Base-by-base conservation (phyloP, 2,113 vertebrate species). In the Python bivittatus region DNA sequence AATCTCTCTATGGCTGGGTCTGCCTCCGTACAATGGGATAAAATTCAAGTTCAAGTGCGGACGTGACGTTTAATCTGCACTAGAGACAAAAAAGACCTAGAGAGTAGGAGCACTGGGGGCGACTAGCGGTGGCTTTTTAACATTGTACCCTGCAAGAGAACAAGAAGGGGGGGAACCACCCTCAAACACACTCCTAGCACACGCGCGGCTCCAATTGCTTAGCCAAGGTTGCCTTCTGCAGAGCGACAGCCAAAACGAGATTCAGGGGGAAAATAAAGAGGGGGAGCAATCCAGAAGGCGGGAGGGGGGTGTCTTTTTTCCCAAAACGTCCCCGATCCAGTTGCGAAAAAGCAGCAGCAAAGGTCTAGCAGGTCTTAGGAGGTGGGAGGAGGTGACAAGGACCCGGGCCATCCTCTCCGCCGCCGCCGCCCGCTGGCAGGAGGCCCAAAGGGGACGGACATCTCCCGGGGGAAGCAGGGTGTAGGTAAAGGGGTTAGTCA, bases 31-130 rank as follows among this genome's bases (percentile, higher is more conserved):
- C 98, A 98, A 98, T 98, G 98, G 98, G 98, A 99, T 98, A 98
- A 99, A 99, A 99, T 99, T 99, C 99, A 99, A 99, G 99, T 99
- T 99, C 99, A 99, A 99, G 99, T 99, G 98, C 99, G 99, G 99
- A 99, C 99, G 99, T 99, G 99, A 99, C 99, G 99, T 99, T 99
- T 98, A 99, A 99, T 99, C 98, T 99, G 98, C 98, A 98, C 98
- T 98, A 98, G 98, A 98, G 98, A 98, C 98, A 98, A 98, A 98
- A 92, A 97, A 97, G 97, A 97, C 97, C 98, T 98, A 98, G 98
- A 98, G 98, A 99, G 98, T 98, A 98, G 98, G 99, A 99, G 98
- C 99, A 99, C 98, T 99, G 99, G 99, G 99, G 99, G 99, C 99
- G 99, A 99, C 99, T 99, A 99, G 99, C 98, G 99, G 99, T 98